Percentiles rank a stretch among this genome's conserved stretches.
Conservation (phyloP, 2,797 vertebrate species). For the Sebastes hubbsi region DNA sequence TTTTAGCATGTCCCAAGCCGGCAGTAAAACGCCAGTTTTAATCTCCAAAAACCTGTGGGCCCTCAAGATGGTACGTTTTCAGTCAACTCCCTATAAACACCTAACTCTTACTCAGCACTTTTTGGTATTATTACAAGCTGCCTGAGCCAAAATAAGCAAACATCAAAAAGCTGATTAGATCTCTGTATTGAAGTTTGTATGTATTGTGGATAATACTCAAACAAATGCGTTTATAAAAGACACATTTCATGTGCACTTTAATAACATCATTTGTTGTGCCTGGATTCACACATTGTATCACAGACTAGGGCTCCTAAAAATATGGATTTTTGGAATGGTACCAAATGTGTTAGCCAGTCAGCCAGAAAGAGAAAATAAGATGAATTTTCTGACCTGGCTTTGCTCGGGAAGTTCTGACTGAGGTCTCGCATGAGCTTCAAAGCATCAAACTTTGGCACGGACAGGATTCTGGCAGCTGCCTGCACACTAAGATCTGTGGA, state of each 20-base stretch:
- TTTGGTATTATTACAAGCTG: conserved; percentile 70
- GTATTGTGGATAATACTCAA: conserved; percentile 34
- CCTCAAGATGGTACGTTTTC: conserved; percentile 71
- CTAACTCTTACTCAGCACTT: conserved; percentile 75
- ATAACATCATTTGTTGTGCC: conserved; percentile 19
- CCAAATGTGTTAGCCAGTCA: conserved; percentile 3
- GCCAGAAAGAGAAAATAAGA: conserved; percentile 27
- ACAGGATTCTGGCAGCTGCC: conserved; percentile 90
- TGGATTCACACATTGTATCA: conserved; percentile 26
- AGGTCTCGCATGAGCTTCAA: conserved; percentile 94
- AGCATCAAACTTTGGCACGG: conserved; percentile 88
- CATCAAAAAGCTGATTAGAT: conserved; percentile 56
- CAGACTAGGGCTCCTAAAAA: background rate
- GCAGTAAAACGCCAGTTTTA: conserved; percentile 82
- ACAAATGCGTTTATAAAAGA: conserved; percentile 34
- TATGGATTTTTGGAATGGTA: conserved; percentile 23
- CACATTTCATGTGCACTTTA: conserved; percentile 33
- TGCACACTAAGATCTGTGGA: conserved; percentile 94
- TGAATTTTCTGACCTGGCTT: conserved; percentile 88
- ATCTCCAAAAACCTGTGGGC: conserved; percentile 78
- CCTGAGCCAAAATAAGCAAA: conserved; percentile 52
- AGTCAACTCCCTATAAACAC: conserved; percentile 78
- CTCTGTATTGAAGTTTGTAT: conserved; percentile 33
- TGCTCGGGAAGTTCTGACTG: conserved; percentile 96
- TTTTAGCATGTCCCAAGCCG: conserved; percentile 73